Percentiles rank a stretch among this genome's conserved stretches.
Evolutionary conservation across 53 echinoderm and acorn worm species (phyloP).

Genomic region (Stichopus horrens): DNA sequence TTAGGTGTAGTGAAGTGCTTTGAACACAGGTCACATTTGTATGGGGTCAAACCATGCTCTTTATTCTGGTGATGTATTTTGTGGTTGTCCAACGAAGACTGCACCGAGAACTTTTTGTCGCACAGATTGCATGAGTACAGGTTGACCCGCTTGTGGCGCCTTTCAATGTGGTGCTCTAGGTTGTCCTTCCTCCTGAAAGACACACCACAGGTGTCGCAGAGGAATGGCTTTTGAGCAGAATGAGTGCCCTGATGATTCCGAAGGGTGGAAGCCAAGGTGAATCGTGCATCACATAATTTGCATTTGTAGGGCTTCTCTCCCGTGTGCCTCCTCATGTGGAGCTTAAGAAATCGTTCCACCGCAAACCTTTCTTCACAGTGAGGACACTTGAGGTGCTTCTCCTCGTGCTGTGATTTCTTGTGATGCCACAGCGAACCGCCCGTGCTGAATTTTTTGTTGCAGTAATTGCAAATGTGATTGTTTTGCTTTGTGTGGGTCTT

Average conservation of each 20-base stretch:
- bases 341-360: slow-evolving; percentile 11
- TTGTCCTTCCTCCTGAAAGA: slow-evolving; percentile 39
- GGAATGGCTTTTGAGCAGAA: slow-evolving; percentile 27
- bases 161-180: slow-evolving; percentile 10
- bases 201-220: slow-evolving; percentile 40
- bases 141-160: background rate
- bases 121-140: slow-evolving; percentile 58
- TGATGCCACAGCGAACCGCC: slow-evolving; percentile 39
- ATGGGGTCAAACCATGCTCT: slow-evolving; percentile 58
- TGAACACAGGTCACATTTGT: slow-evolving; percentile 59
- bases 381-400: slow-evolving; percentile 29
- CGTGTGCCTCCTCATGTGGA: slow-evolving; percentile 19
- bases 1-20: slow-evolving; percentile 73
- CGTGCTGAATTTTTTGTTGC: slow-evolving; percentile 22
- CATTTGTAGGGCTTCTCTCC: slow-evolving; percentile 40
- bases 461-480: background rate
- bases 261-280: slow-evolving; percentile 18
- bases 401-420: slow-evolving; percentile 30
- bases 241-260: slow-evolving; percentile 35
- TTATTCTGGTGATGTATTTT: slow-evolving; percentile 75
- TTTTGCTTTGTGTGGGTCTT: slow-evolving; percentile 2
- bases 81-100: slow-evolving; percentile 61
- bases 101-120: slow-evolving; percentile 37
- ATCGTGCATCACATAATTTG: slow-evolving; percentile 4
- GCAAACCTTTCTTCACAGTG: slow-evolving; percentile 25